These are phyloP conservation scores for Pteronotus mesoamericanus DNA, from an alignment of 2,797 vertebrate genomes.

Conservation along the genomic window DNA sequence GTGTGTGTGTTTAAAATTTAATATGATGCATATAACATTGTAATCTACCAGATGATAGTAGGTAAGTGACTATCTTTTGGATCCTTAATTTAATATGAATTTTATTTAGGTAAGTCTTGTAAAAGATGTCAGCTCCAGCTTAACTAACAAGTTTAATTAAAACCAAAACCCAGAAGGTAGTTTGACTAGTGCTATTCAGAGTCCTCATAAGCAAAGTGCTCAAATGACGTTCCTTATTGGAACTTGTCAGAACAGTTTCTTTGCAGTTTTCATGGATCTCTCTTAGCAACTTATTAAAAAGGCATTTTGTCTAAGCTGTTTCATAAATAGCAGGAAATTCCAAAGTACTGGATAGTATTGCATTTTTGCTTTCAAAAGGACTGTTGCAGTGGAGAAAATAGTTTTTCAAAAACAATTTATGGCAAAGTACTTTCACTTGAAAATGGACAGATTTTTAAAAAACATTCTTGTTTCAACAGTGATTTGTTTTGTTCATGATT, in stretches of 20 bases:
- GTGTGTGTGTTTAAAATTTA: background rate
- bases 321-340: constrained; percentile 48
- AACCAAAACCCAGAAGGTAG: constrained; percentile 18
- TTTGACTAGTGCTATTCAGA: background rate
- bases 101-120: constrained; percentile 38
- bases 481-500: constrained; percentile 7
- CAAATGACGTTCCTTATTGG: background rate
- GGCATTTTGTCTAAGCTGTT: constrained; percentile 58
- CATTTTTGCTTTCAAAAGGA: constrained; percentile 50
- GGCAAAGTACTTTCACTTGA: background rate
- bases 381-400: background rate
- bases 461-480: background rate
- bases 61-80: background rate
- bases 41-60: background rate
- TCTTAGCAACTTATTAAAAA: constrained; percentile 43
- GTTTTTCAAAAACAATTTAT: background rate
- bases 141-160: constrained; percentile 36
- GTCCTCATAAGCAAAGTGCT: background rate
- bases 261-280: background rate
- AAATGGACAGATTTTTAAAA: background rate
- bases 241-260: constrained; percentile 30
- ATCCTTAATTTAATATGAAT: constrained; percentile 30
- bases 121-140: background rate
- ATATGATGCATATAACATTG: background rate
- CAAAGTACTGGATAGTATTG: constrained; percentile 16